Evolutionary conservation across 2,888 invertebrate species (phyloP).

Genomic region (Brachypalpus laphriformis): DNA sequence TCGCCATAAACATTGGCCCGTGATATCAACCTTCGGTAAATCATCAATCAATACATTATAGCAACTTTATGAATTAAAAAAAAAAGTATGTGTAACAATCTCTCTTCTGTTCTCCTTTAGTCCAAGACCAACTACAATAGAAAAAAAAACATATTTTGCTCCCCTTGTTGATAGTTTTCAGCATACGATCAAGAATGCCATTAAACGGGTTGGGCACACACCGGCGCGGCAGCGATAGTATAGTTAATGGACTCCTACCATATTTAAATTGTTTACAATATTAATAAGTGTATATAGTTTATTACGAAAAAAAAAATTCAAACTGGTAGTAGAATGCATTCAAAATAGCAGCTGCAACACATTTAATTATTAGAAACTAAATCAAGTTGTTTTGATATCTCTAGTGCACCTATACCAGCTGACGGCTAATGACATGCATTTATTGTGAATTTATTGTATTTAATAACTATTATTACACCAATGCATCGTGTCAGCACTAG

Average conservation of each 20-base stretch:
- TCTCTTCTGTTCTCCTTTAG: background rate
- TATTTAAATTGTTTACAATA: background rate
- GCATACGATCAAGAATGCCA: background rate
- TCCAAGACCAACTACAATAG: constrained; percentile 4
- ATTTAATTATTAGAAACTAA: background rate
- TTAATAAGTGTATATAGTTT: background rate
- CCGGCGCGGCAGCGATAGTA: background rate
- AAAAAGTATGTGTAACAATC: background rate
- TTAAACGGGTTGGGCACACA: constrained; percentile 7
- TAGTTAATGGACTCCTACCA: background rate
- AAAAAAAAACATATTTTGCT: background rate
- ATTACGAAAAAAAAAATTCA: background rate
- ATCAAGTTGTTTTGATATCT: background rate
- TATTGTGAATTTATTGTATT: too few species aligned
- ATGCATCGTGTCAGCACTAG: too few species aligned
- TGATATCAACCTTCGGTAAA: constrained; percentile 9
- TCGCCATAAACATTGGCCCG: background rate
- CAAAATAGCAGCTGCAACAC: constrained; percentile 9
- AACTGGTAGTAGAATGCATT: background rate
- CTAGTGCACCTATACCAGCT: background rate
- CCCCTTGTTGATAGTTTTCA: background rate
- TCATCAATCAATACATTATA: constrained; percentile 17
- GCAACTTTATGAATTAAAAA: constrained; percentile 13
- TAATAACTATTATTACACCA: too few species aligned
- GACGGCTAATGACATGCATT: too few species aligned